phyloP scores from a whole-genome alignment of 2,888 invertebrate species.

The Aphidius colemani region DNA sequence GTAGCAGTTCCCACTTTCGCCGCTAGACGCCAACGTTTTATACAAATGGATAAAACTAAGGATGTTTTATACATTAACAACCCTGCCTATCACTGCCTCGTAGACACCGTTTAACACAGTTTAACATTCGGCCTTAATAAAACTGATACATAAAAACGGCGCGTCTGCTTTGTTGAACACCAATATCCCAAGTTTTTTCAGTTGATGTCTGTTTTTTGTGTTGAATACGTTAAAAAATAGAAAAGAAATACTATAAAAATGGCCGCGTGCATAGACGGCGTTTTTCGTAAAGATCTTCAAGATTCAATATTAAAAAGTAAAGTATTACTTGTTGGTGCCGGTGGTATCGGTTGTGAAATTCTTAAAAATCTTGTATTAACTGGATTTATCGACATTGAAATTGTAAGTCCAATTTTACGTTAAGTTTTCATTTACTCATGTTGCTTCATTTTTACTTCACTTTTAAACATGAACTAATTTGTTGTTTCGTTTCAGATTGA shows the following conservation, averaged over 20 bases:
- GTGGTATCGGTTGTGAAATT: slow-evolving; percentile 98
- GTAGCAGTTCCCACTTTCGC: too few relatives aligned
- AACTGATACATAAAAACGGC: too few relatives aligned
- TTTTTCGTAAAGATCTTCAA: slow-evolving; percentile 70
- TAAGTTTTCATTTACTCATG: background rate
- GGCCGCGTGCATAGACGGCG: slow-evolving; percentile 72
- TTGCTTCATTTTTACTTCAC: slow-evolving; percentile 1
- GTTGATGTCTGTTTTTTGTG: too few relatives aligned
- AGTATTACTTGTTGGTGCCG: slow-evolving; percentile 91
- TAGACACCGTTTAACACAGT: too few relatives aligned
- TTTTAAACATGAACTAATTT: slow-evolving; percentile 15
- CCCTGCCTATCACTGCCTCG: too few relatives aligned
- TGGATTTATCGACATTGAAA: slow-evolving; percentile 91
- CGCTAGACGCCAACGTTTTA: too few relatives aligned
- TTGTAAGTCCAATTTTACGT: slow-evolving; percentile 70
- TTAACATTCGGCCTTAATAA: too few relatives aligned
- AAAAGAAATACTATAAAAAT: slow-evolving; percentile 56
- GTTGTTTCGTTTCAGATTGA: slow-evolving; percentile 78
- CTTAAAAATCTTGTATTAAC: slow-evolving; percentile 95
- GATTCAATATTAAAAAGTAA: slow-evolving; percentile 73
- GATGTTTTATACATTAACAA: too few relatives aligned
- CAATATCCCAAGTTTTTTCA: background rate
- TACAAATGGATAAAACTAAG: too few relatives aligned
- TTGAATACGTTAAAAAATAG: too few relatives aligned
- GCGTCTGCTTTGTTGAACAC: too few relatives aligned